phyloP scores from a whole-genome alignment of 2,888 invertebrate species.

The Oxystoma pomonae region DNA sequence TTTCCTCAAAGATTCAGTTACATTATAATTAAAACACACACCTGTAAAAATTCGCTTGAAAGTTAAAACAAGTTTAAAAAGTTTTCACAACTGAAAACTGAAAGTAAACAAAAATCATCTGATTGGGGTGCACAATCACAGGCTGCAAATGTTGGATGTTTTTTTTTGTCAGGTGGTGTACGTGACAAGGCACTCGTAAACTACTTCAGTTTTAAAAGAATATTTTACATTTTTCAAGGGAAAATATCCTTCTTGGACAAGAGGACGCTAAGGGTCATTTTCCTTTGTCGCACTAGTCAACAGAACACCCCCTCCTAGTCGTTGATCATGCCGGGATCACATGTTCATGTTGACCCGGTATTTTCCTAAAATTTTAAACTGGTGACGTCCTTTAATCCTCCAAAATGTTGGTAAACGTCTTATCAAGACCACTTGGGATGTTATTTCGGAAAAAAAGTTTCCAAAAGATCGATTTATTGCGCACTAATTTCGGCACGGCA shows the following conservation, averaged over 20 bases:
- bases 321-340: constrained; percentile 43
- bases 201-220: not conserved
- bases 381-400: not conserved
- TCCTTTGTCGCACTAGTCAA: constrained; percentile 26
- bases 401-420: not conserved
- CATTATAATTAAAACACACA: not conserved
- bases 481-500: not conserved
- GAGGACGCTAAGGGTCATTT: constrained; percentile 34
- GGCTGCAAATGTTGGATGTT: not conserved
- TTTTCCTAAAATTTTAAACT: constrained; percentile 18
- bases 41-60: not conserved
- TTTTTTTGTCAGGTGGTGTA: not conserved
- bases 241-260: constrained; percentile 10
- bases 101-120: not conserved
- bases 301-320: constrained; percentile 26
- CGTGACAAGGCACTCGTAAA: constrained; percentile 19
- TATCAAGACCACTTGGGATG: not conserved
- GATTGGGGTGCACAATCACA: not conserved
- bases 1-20: not conserved
- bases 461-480: not conserved
- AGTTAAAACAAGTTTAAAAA: not conserved
- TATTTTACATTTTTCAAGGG: not conserved
- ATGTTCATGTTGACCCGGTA: constrained; percentile 43
- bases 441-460: not conserved
- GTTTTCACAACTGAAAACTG: not conserved